Evolutionary conservation across 2,888 invertebrate genomes (phyloP), one percentile per base, ranked within the genome.

Genomic region (Dryobotodes eremita): DNA sequence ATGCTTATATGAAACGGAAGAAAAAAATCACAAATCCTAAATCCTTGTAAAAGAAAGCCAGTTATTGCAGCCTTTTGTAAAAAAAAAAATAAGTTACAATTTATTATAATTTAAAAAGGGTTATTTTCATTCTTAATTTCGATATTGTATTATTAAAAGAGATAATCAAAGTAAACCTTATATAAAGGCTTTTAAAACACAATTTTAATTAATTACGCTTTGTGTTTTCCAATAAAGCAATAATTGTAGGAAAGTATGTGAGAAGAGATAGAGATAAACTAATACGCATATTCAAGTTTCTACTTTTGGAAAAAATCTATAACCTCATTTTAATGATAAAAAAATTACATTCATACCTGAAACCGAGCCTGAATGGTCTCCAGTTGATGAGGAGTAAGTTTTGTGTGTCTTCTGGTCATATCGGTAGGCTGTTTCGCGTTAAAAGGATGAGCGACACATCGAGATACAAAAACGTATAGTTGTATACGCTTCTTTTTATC

Each of bases 391-490:
- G 99, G 99, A 77, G 98, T 99, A 75, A 99, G 98, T 97, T 99
- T 99, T 77, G 98, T 98, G 94, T 99, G 99, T 84, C 99, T 97
- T 91, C 98, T 97, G 4, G 99, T 99, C 99, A 99, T 99, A 94
- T 99, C 99, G 13, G 99, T 99, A 1, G 99, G 99, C 94, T 99
- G 99, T 96, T 99, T 99, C 20, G 99, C 99, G 96, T 99, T 99
- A 97, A 99, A 99, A 13, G 99, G 99, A 97, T 99, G 99, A 13
- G 99, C 99, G 92, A 99, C 98, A 96, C 99, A 99, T 93, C 99
- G 97, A 87, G 99, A 99, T 87, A 99, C 99, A 95, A 99, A 99
- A 87, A 99, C 99, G 96, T 99, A 99, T 62, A 99, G 97, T 94
- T 99, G 99, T 80, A 99, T 98, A 82, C 99, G 98, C 83, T 98